A percentile compares a stretch with the other conserved stretches of the same genome.
Evolutionary conservation across 2,888 invertebrate genomes (phyloP).

Genomic region (Ischnura elegans): DNA sequence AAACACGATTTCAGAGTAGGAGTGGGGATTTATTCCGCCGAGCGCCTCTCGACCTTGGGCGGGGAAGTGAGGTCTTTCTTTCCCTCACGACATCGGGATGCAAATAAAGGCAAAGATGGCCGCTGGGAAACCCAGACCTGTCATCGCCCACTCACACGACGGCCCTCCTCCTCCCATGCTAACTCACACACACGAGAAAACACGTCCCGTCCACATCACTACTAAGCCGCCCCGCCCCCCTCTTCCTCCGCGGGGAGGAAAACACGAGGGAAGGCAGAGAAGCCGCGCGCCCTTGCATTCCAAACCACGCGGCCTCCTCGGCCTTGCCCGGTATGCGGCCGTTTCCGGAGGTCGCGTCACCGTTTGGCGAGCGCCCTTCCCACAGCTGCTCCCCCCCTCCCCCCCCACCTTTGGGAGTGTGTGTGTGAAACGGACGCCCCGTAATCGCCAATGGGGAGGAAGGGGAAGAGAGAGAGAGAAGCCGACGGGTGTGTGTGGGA

Average conservation of each 20-base stretch:
- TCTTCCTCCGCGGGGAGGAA: not conserved
- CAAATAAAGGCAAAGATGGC: conserved; percentile 41
- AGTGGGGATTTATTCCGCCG: not conserved
- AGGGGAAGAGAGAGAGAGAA: not conserved
- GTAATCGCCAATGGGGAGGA: not conserved
- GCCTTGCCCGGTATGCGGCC: conserved; percentile 54
- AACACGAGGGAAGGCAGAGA: not conserved
- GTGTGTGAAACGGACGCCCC: not conserved
- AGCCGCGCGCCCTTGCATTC: conserved; percentile 58
- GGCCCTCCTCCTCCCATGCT: too few species aligned
- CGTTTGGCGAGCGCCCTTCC: conserved; percentile 47
- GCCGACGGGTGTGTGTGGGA: not conserved
- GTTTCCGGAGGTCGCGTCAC: conserved; percentile 62
- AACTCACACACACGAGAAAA: too few species aligned
- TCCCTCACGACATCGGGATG: conserved; percentile 43
- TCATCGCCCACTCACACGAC: conserved; percentile 51
- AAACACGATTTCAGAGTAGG: not conserved
- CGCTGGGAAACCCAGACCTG: conserved; percentile 54
- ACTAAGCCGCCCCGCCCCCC: not conserved
- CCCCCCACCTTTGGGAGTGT: too few species aligned
- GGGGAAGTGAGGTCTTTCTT: not conserved
- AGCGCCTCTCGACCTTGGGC: conserved; percentile 38
- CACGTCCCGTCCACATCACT: too few species aligned
- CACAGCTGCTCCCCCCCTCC: not conserved
- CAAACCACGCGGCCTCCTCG: conserved; percentile 41